phyloP scores from a whole-genome alignment of 2,888 invertebrate genomes.

The Leucoptera coffeella region DNA sequence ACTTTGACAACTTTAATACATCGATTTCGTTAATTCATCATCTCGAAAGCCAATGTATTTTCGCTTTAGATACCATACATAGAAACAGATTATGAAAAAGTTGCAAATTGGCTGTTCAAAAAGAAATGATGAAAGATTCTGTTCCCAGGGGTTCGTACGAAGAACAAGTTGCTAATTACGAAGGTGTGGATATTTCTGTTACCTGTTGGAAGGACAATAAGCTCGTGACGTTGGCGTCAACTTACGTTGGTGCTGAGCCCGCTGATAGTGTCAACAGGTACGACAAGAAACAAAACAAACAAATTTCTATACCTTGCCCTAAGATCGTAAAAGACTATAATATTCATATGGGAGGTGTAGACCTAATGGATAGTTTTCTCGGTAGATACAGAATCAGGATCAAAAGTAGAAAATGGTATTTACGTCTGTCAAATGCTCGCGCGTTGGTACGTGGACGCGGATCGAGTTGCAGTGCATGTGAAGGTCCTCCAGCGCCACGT shows the following conservation, averaged over 20 bases:
- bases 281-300: conserved; percentile 9
- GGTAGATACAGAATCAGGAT: conserved; percentile 7
- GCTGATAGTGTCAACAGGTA: conserved; percentile 8
- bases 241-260: conserved; percentile 10
- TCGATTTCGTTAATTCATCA: not conserved
- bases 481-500: too few species aligned
- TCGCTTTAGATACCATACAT: conserved; percentile 7
- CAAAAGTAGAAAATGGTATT: too few species aligned
- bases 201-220: conserved; percentile 10
- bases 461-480: too few species aligned
- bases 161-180: conserved; percentile 6
- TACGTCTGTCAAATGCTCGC: too few species aligned
- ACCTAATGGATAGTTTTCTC: conserved; percentile 6
- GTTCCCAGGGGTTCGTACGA: conserved; percentile 7
- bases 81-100: conserved; percentile 7
- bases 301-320: conserved; percentile 7
- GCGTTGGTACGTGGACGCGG: too few species aligned
- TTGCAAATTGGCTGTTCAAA: conserved; percentile 3
- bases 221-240: conserved; percentile 10
- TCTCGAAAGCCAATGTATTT: too few species aligned
- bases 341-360: conserved; percentile 8
- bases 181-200: conserved; percentile 5
- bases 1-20: conserved; percentile 2
- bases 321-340: conserved; percentile 9
- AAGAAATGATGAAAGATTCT: conserved; percentile 4